Evolutionary conservation across 1,140 invertebrate genomes (phyloP).

Genomic region (Stenopsyche tienmushanensis): DNA sequence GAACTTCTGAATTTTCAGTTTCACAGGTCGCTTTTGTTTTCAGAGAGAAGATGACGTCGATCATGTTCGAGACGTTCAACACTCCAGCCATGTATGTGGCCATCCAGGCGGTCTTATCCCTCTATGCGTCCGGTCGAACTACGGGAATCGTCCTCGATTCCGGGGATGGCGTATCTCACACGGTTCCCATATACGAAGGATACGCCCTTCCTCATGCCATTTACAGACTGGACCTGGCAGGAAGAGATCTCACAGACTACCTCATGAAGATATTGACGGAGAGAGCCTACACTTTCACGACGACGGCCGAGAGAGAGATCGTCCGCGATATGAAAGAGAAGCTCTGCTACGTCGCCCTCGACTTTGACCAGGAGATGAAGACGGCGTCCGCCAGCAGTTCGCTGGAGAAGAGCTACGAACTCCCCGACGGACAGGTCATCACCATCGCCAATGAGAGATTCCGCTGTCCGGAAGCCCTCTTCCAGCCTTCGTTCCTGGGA

Average conservation of each 20-base stretch:
- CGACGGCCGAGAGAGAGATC: conserved; percentile 70
- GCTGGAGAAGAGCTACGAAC: conserved; percentile 81
- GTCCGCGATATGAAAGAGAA: conserved; percentile 78
- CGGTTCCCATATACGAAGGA: conserved; percentile 84
- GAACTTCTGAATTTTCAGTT: not conserved
- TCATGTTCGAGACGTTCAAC: conserved; percentile 82
- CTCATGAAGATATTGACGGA: conserved; percentile 73
- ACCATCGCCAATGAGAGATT: conserved; percentile 88
- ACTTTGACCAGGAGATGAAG: conserved; percentile 88
- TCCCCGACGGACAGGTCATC: conserved; percentile 76
- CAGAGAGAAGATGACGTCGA: conserved; percentile 78
- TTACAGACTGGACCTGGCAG: conserved; percentile 83
- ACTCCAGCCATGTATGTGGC: conserved; percentile 74
- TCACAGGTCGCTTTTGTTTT: too few relatives aligned
- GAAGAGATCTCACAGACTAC: conserved; percentile 71
- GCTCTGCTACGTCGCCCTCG: conserved; percentile 73
- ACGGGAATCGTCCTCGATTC: conserved; percentile 78
- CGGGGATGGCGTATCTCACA: conserved; percentile 85
- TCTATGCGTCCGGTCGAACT: conserved; percentile 80
- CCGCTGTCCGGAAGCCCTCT: conserved; percentile 82
- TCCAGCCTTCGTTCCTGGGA: conserved; percentile 79
- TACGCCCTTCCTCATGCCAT: conserved; percentile 78
- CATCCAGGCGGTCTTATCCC: conserved; percentile 71
- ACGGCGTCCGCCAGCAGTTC: conserved; percentile 77
- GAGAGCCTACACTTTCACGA: conserved; percentile 60